Conservation (phyloP, 2,113 vertebrate genomes). For the Heterochromis multidens region DNA sequence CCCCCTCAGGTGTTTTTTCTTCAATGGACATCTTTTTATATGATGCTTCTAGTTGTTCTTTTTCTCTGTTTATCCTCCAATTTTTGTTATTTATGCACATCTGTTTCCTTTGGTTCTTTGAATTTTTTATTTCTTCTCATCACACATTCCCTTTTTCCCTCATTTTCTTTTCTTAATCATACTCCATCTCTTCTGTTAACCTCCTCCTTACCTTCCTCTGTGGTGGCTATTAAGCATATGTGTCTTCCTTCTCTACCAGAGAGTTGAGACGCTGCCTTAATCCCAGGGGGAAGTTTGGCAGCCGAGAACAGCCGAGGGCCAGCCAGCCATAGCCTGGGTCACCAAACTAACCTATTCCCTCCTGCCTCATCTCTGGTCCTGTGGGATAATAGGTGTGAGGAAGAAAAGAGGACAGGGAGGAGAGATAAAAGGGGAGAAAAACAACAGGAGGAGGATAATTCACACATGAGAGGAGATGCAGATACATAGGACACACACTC, state of each 20-base stretch:
- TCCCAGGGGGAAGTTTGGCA: constrained; percentile 6
- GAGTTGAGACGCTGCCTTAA: constrained; percentile 17
- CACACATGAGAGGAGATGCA: constrained; percentile 33
- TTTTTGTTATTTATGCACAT: not conserved
- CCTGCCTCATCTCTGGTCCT: not conserved
- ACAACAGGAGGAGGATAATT: not conserved
- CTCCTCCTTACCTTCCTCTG: constrained; percentile 9
- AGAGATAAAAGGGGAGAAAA: not conserved
- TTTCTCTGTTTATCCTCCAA: not conserved
- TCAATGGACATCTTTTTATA: not conserved
- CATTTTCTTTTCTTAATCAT: not conserved
- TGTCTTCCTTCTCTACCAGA: not conserved
- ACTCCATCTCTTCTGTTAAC: not conserved
- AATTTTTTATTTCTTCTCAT: not conserved
- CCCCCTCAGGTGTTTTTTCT: not conserved
- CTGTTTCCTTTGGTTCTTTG: not conserved
- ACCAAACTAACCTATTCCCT: not conserved
- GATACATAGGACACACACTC: constrained; percentile 23
- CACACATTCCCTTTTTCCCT: not conserved
- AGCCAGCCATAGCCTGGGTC: constrained; percentile 1
- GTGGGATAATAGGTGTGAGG: not conserved
- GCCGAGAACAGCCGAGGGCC: not conserved
- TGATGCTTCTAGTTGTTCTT: not conserved
- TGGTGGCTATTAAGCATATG: not conserved
- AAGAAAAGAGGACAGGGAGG: not conserved